Percentiles rank a stretch among this genome's conserved stretches.
Conservation (phyloP, 92 coral and sea anemone genomes). For the Isaurus tuberculatus region DNA sequence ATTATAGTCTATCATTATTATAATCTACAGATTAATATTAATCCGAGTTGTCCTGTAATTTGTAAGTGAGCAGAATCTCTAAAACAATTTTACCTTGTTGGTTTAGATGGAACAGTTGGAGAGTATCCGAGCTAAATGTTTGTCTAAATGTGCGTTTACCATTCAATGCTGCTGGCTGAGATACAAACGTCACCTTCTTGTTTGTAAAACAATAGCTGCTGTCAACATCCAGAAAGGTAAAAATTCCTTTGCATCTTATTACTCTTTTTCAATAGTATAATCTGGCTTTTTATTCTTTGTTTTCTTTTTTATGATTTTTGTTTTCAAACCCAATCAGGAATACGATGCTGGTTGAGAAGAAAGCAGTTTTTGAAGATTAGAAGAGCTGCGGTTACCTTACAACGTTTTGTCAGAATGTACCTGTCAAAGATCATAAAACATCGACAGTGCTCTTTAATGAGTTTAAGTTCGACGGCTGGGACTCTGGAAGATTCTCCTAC, state of each 20-base stretch:
- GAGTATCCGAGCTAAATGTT: conserved; percentile 58
- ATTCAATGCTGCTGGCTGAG: conserved; percentile 82
- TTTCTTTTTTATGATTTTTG: neutral
- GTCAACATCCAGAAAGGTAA: conserved; percentile 73
- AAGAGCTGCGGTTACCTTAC: conserved; percentile 55
- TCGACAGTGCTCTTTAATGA: neutral
- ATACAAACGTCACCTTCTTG: conserved; percentile 55
- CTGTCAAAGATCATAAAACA: conserved; percentile 5
- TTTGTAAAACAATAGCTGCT: conserved; percentile 52
- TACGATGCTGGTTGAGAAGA: conserved; percentile 62
- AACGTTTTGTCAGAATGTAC: conserved; percentile 43
- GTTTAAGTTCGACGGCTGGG: neutral
- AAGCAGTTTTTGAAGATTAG: conserved; percentile 40
- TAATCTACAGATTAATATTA: too few species aligned
- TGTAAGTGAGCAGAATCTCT: too few species aligned
- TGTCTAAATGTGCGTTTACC: conserved; percentile 63
- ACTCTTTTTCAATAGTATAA: too few species aligned
- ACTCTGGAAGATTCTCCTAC: neutral
- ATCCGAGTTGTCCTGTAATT: too few species aligned
- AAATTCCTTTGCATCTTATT: too few species aligned
- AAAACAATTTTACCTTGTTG: neutral
- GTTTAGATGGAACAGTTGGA: conserved; percentile 82
- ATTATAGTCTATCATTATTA: too few species aligned
- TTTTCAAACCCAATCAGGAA: conserved; percentile 7
- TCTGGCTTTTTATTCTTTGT: too few species aligned